phyloP scores from a whole-genome alignment of 2,888 invertebrate genomes.

The Macrophya annulata region DNA sequence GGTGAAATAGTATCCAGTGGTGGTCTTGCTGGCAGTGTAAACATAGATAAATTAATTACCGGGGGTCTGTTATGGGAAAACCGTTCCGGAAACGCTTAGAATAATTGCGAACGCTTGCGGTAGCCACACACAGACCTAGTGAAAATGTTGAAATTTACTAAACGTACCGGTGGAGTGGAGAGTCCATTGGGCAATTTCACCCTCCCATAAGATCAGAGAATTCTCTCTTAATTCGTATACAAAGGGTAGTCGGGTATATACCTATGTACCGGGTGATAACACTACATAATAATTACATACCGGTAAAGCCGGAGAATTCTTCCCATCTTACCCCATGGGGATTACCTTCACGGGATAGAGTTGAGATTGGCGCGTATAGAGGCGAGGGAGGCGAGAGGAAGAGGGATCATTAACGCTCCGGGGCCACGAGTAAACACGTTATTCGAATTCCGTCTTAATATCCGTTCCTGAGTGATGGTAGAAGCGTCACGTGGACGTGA shows the following conservation, averaged over 20 bases:
- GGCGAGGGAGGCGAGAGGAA: slow-evolving; percentile 59
- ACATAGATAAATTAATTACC: slow-evolving; percentile 69
- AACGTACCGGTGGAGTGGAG: background rate
- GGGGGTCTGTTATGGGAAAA: slow-evolving; percentile 56
- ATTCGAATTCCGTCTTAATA: slow-evolving; percentile 73
- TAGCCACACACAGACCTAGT: background rate
- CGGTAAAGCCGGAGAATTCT: background rate
- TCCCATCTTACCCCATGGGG: slow-evolving; percentile 13
- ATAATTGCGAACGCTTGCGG: slow-evolving; percentile 64
- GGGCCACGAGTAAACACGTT: slow-evolving; percentile 71
- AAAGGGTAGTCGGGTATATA: background rate
- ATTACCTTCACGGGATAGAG: slow-evolving; percentile 34
- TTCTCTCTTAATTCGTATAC: slow-evolving; percentile 4
- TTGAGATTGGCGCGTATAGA: slow-evolving; percentile 37
- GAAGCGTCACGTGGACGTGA: background rate
- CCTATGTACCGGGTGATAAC: background rate
- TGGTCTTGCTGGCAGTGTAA: slow-evolving; percentile 59
- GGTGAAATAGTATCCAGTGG: slow-evolving; percentile 6
- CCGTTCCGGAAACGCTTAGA: slow-evolving; percentile 65
- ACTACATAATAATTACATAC: slow-evolving; percentile 8
- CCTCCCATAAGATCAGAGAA: background rate
- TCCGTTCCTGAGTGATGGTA: slow-evolving; percentile 66
- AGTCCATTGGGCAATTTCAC: background rate
- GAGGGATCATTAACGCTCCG: slow-evolving; percentile 68
- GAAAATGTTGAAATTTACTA: slow-evolving; percentile 1